Evolutionary conservation across 2,888 invertebrate genomes (phyloP), one percentile per base, ranked within the genome.

Genomic region (Caenorhabditis japonica): DNA sequence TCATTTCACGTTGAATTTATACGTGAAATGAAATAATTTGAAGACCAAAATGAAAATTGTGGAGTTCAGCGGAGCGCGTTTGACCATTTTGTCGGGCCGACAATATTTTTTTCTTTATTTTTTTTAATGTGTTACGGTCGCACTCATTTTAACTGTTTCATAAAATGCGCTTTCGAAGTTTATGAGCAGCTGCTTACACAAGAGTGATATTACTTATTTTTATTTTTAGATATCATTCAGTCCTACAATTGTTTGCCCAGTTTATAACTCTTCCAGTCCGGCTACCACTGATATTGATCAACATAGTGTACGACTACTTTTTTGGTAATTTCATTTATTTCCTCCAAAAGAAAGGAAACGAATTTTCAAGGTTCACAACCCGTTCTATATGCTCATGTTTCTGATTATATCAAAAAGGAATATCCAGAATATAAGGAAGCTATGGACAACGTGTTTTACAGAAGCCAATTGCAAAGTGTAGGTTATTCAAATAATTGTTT

Each of bases 261-360:
- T 39, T 73, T 13, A 12, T 73, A n/a, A 60, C 60, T 4, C 30
- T 73, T 2, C 73, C 73, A 4, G 60, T 73, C n/a, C 30, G 55
- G 38, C 12, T 73, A 2, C 73, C 73, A 15, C 30, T 73, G 13
- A 47, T 47, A 12, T 12, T 73, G 12, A 33, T 73, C 10, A 60
- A 55, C 17, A 33, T 49, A 8, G 51, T 73, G 1, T 73, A 53
- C 43, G 39, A 44, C 13, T 66, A 33, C 17, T 60, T 73, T 12
- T 61, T 73, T 19, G 66, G 71, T 56, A n/a, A 13, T 39, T 41
- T 10, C n/a, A n/a, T n/a, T n/a, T n/a, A n/a, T n/a, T n/a, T n/a
- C n/a, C n/a, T n/a, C n/a, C n/a, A n/a, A n/a, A n/a, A n/a, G n/a
- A n/a, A n/a, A n/a, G n/a, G n/a, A n/a, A n/a, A n/a, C n/a, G n/a